Conservation (phyloP, 1,140 invertebrate species). For the Holotrichia oblita region DNA sequence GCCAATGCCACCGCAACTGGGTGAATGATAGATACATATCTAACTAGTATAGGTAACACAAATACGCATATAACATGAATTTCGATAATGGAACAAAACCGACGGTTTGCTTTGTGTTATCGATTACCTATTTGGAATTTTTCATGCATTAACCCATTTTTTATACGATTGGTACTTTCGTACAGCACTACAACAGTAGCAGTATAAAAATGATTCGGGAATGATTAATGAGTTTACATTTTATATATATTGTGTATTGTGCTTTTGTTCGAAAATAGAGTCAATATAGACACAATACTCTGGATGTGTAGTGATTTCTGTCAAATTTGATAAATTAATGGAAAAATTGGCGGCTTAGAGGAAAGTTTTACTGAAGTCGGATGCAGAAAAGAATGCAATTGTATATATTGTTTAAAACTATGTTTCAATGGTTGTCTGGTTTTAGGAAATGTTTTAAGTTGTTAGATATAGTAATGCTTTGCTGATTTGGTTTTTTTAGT, state of each 20-base stretch:
- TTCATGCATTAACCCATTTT: neutral
- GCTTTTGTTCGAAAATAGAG: neutral
- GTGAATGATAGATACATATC: neutral
- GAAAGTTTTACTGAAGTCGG: too few species aligned
- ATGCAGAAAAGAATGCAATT: too few species aligned
- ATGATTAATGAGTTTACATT: slow-evolving; percentile 2
- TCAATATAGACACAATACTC: neutral
- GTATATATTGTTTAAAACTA: too few species aligned
- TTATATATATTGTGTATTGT: neutral
- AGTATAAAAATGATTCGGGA: neutral
- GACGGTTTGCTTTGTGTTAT: neutral
- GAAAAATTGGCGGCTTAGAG: too few species aligned
- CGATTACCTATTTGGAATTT: neutral
- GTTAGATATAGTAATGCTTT: too few species aligned
- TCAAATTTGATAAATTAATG: neutral
- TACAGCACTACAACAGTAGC: neutral
- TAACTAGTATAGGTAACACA: neutral
- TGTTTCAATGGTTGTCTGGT: too few species aligned
- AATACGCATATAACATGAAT: neutral
- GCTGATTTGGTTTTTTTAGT: too few species aligned
- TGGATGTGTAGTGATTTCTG: neutral
- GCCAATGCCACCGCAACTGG: neutral
- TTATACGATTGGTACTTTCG: neutral
- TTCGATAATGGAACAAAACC: neutral
- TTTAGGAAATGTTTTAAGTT: too few species aligned